Conservation (phyloP, 2,888 invertebrate genomes). For the Cataglyphis altisquamis region DNA sequence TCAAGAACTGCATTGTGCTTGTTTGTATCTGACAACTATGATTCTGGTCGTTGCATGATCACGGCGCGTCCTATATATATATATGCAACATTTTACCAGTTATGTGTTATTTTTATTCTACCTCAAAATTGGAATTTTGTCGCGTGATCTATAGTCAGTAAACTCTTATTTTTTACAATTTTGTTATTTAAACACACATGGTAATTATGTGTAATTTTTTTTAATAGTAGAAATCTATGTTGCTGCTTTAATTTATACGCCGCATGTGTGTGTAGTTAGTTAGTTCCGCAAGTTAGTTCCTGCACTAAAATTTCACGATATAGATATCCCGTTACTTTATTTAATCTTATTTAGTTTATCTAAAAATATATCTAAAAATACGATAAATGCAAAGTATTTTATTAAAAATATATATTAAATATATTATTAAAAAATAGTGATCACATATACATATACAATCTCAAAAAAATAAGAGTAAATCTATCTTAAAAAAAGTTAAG, state of each 20-base stretch:
- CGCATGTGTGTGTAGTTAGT: background rate
- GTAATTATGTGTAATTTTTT: conserved; percentile 35
- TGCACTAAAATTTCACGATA: background rate
- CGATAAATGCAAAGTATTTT: background rate
- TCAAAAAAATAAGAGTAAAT: background rate
- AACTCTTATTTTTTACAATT: conserved; percentile 6
- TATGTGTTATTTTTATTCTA: conserved; percentile 9
- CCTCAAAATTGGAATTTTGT: conserved; percentile 21
- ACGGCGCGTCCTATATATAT: conserved; percentile 24
- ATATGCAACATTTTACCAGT: conserved; percentile 16
- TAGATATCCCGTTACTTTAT: background rate
- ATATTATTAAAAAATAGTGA: background rate
- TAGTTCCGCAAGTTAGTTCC: background rate
- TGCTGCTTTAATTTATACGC: conserved; percentile 19
- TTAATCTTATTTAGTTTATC: background rate
- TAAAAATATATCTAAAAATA: background rate
- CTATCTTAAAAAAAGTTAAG: background rate
- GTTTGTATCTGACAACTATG: conserved; percentile 57
- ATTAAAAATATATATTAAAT: no score
- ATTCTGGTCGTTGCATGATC: conserved; percentile 48
- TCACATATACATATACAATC: background rate
- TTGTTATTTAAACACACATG: conserved; percentile 10
- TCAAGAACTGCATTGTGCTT: conserved; percentile 49
- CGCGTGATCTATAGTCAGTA: conserved; percentile 29
- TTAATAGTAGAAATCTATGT: conserved; percentile 35